phyloP scores from a whole-genome alignment of 2,888 invertebrate species.

The Prostheceraeus crozeri region DNA sequence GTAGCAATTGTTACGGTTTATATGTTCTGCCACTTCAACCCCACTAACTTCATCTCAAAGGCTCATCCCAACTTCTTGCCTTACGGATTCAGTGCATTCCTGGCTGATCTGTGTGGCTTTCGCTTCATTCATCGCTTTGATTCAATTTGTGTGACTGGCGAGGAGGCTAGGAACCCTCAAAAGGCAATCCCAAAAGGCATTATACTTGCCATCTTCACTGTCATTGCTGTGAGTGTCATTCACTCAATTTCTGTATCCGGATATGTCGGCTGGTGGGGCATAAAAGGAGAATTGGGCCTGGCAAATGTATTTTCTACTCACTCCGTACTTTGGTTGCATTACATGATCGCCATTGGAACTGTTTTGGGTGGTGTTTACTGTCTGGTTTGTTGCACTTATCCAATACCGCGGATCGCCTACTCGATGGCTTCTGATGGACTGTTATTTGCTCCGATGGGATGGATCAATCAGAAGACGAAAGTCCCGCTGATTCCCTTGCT shows the following conservation, averaged over 20 bases:
- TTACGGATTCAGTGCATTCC: conserved; percentile 54
- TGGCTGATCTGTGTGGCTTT: conserved; percentile 57
- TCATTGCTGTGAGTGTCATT: neutral
- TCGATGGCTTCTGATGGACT: conserved; percentile 83
- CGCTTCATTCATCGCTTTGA: conserved; percentile 58
- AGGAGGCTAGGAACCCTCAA: conserved; percentile 55
- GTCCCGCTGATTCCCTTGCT: too few relatives aligned
- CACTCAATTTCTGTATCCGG: neutral
- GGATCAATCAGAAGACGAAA: conserved; percentile 70
- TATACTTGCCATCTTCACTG: too few relatives aligned
- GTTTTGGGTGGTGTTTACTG: conserved; percentile 51
- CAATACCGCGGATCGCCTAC: conserved; percentile 75
- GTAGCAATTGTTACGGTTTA: conserved; percentile 59
- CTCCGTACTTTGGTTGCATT: conserved; percentile 50
- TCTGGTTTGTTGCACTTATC: conserved; percentile 71
- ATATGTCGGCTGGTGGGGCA: conserved; percentile 38
- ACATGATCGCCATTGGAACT: conserved; percentile 50
- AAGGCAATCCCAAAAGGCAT: conserved; percentile 55
- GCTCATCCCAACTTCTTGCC: conserved; percentile 49
- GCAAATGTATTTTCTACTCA: conserved; percentile 48
- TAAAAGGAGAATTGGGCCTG: conserved; percentile 48
- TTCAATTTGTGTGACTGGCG: conserved; percentile 56
- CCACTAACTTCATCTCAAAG: neutral
- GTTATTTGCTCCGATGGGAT: conserved; percentile 66
- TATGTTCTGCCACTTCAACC: conserved; percentile 68